Evolutionary conservation across 1,140 invertebrate genomes (phyloP), one percentile per base, ranked within the genome.

Genomic region (Camponotus vicinus): DNA sequence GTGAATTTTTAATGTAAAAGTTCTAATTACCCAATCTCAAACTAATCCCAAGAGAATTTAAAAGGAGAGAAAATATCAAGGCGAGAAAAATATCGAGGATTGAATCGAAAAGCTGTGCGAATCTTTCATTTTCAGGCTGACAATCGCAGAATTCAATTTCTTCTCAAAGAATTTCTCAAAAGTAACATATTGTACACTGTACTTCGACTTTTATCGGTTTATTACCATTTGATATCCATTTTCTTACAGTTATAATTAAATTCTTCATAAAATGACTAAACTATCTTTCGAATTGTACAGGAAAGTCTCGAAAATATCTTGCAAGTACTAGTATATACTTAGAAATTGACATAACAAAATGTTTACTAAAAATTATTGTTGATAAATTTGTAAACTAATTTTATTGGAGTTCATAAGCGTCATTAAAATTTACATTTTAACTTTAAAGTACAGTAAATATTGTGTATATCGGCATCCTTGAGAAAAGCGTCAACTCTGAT

Each of bases 401-500:
- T 64, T 27, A 77, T 77, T 34, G n/a, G 15, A 45, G 32, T 66
- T 40, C 59, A 59, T 66, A 78, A 85, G 40, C 45, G 15, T 85
- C 59, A 78, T 85, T 85, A 85, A 85, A 85, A 45, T 85, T 85
- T 78, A 78, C 73, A 34, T 61, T 76, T 78, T 67, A 78, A 85
- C 59, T 78, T 78, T 67, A 78, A 78, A 76, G 73, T 67, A 42
- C 73, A 42, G 63, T 78, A 85, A 87, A 85, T 52, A 49, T 57
- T 61, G 13, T 61, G 32, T 49, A 52, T 18, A 45, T 32, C 55
- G 45, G 37, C 69, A 83, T 57, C 34, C 32, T n/a, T 70, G 71
- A 69, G 42, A 59, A 67, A 45, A 67, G 69, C 71, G 15, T 42
- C 83, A 52, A 45, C 37, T 37, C 40, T 59, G 59, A 83, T 83